Evolutionary conservation across 2,113 vertebrate genomes (phyloP), one percentile per base, ranked within the genome.

Genomic region (Antidorcas marsupialis): DNA sequence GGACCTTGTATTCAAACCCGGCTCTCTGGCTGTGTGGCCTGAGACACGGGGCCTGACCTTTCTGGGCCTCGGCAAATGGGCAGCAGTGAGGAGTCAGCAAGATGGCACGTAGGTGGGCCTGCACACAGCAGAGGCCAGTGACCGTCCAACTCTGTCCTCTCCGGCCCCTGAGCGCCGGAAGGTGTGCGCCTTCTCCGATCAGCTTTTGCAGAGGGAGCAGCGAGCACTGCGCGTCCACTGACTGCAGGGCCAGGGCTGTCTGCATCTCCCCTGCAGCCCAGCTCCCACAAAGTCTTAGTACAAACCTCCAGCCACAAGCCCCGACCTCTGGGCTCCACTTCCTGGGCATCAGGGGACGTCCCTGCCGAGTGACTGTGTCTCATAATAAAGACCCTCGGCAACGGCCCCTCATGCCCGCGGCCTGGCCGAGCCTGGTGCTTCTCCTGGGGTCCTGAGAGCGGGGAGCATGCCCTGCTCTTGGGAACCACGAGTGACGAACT

Each of bases 211-310:
- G 43, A 27, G 6, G 6, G 16, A 15, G 6, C 28, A 16, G 82
- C 0, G 3, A 10, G 17, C 2, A 17, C 12, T 5, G 7, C 2
- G 2, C 1, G 19, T 30, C 78, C 6, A 23, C 1, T 5, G 39
- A 28, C 5, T 17, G 55, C 60, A 95, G 59, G 71, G 71, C 25
- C 15, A 25, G 30, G 12, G 36, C 1, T n/a, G 43, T 52, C 15
- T 23, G 15, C 1, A 14, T 15, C 17, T 43, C 84, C 95, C 27
- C 71, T 23, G 12, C 15, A 2, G 55, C 7, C 14, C 7, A 36
- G 50, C 52, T 53, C 33, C 60, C n/a, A 19, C 2, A 13, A 5
- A 27, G 14, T 21, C 33, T 53, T 16, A 28, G 9, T 5, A 6
- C 28, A 33, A 36, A 45, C 27, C 13, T 90, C 71, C 5, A 55